Conservation (phyloP, 2,113 vertebrate species). For the Oophaga pumilio region DNA sequence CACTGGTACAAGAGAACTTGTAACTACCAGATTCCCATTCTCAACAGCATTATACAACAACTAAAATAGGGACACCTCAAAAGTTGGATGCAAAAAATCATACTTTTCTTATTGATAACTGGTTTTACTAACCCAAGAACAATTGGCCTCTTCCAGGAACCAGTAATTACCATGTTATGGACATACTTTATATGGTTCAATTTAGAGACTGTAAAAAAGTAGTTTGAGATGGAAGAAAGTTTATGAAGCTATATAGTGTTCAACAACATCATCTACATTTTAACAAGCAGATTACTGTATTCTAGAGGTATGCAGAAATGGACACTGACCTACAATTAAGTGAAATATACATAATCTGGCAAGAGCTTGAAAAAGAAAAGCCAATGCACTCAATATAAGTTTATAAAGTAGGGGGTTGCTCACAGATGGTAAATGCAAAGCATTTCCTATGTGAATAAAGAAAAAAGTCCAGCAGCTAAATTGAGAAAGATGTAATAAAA, state of each 20-base stretch:
- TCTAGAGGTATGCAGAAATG: not conserved
- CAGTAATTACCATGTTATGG: not conserved
- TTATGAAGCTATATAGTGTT: constrained; percentile 1
- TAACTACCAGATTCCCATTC: no score
- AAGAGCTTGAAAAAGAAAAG: not conserved
- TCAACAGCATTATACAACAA: no score
- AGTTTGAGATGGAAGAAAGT: not conserved
- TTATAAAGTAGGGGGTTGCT: constrained; percentile 8
- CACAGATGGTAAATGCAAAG: constrained; percentile 36
- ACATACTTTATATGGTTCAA: not conserved
- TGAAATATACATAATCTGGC: constrained; percentile 18
- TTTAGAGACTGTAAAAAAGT: not conserved
- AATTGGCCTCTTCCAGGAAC: not conserved
- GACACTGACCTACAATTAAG: not conserved
- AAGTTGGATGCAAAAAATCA: no score
- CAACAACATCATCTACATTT: not conserved
- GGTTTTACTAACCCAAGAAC: not conserved
- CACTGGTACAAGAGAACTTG: no score
- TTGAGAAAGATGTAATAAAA: not conserved
- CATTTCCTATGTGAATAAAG: not conserved
- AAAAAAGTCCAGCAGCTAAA: constrained; percentile 10
- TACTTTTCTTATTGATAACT: not conserved
- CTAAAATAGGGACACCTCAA: no score
- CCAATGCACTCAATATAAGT: constrained; percentile 5
- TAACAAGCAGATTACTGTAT: constrained; percentile 11